Percentiles rank a stretch among this genome's conserved stretches.
Evolutionary conservation across 2,888 invertebrate genomes (phyloP).

Genomic region (Herminia tarsipennalis): DNA sequence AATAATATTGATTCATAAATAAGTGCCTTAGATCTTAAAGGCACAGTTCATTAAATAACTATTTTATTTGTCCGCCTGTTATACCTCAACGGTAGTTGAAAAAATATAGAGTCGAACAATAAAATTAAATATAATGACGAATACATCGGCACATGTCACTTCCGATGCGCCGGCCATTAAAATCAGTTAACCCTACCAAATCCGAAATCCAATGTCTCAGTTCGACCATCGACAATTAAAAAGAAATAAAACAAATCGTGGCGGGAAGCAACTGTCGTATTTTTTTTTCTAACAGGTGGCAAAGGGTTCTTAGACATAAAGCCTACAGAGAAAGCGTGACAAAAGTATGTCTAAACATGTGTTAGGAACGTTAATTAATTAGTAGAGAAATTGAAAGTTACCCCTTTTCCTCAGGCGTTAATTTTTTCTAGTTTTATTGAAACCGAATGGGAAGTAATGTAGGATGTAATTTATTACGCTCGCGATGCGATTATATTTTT

Average conservation of each 20-base stretch:
- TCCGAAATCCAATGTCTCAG: slow-evolving; percentile 49
- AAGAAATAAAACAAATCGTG: slow-evolving; percentile 85
- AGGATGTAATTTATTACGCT: slow-evolving; percentile 46
- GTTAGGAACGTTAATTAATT: slow-evolving; percentile 81
- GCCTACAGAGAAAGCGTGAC: slow-evolving; percentile 81
- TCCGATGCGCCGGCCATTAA: slow-evolving; percentile 70
- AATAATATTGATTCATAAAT: slow-evolving; percentile 6
- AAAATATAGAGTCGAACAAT: slow-evolving; percentile 47
- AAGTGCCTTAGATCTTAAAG: not conserved
- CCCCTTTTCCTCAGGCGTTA: slow-evolving; percentile 55
- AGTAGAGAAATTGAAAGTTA: slow-evolving; percentile 81
- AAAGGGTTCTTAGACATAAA: slow-evolving; percentile 65
- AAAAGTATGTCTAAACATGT: slow-evolving; percentile 79
- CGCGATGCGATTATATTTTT: slow-evolving; percentile 37
- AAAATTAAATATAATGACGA: slow-evolving; percentile 80
- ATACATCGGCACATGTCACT: slow-evolving; percentile 79
- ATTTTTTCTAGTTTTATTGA: slow-evolving; percentile 45
- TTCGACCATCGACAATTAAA: slow-evolving; percentile 82
- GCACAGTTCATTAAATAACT: not conserved
- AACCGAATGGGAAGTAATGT: slow-evolving; percentile 40
- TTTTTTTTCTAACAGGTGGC: slow-evolving; percentile 73
- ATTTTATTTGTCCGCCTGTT: slow-evolving; percentile 21
- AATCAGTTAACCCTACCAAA: slow-evolving; percentile 74
- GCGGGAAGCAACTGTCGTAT: slow-evolving; percentile 80
- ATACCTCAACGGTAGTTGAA: slow-evolving; percentile 7